A percentile compares a stretch with the other conserved stretches of the same genome.
Evolutionary conservation across 1,140 invertebrate species (phyloP).

Genomic region (Heliconius nattereri): DNA sequence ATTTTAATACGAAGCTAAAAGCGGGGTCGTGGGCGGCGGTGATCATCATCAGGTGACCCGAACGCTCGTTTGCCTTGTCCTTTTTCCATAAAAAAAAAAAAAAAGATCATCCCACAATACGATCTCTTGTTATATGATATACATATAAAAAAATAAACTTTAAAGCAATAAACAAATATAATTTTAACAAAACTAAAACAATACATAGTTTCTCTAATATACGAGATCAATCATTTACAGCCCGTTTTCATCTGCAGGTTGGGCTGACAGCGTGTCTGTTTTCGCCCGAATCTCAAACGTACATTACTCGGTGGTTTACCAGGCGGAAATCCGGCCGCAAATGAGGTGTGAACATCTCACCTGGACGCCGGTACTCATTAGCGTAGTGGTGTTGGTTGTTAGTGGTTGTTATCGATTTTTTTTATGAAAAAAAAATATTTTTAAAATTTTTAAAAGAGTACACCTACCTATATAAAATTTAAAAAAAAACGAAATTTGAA

Average conservation of each 20-base stretch:
- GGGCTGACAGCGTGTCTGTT: conserved; percentile 16
- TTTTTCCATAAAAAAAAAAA: too few relatives aligned
- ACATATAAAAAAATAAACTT: not conserved
- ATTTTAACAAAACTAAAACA: not conserved
- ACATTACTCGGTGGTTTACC: conserved; percentile 65
- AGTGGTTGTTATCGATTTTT: conserved; percentile 46
- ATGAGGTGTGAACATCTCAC: conserved; percentile 73
- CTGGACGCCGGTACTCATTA: conserved; percentile 63
- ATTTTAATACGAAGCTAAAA: too few relatives aligned
- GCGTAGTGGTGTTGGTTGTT: conserved; percentile 48
- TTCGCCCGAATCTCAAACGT: conserved; percentile 32
- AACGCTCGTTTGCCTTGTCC: too few relatives aligned
- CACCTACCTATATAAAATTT: too few relatives aligned
- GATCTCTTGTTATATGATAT: too few relatives aligned
- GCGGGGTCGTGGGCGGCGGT: too few relatives aligned
- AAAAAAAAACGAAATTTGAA: too few relatives aligned
- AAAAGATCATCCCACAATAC: too few relatives aligned
- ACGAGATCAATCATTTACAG: not conserved
- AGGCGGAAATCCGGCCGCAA: conserved; percentile 67
- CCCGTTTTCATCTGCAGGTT: not conserved
- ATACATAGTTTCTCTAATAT: not conserved
- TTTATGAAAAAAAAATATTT: not conserved
- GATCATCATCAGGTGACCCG: too few relatives aligned
- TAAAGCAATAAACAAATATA: not conserved
- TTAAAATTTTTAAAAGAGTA: too few relatives aligned